These are phyloP conservation scores for Lerista edwardsae DNA, from an alignment of 2,797 vertebrate species.

Conservation along the genomic window DNA sequence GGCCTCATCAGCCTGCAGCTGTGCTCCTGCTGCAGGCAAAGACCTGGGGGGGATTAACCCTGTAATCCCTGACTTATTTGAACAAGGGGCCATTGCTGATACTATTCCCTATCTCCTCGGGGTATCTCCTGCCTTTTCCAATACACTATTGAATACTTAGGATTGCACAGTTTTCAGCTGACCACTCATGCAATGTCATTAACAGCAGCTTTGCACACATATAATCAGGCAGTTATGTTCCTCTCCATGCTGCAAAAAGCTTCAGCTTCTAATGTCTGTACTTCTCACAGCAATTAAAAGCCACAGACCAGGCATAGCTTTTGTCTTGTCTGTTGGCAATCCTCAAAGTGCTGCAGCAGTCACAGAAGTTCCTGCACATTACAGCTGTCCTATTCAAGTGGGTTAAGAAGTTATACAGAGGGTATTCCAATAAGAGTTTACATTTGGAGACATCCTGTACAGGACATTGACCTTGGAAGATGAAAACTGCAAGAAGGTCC, in stretches of 20 bases:
- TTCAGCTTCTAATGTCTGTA: not conserved
- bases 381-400: not conserved
- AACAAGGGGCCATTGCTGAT: no score
- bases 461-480: not conserved
- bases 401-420: not conserved
- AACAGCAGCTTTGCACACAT: not conserved
- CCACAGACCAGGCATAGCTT: not conserved
- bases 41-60: no score
- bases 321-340: not conserved
- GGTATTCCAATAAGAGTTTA: not conserved
- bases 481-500: not conserved
- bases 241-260: not conserved
- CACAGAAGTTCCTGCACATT: not conserved
- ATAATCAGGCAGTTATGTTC: not conserved
- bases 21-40: no score
- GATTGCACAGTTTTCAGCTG: no score
- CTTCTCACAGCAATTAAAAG: not conserved
- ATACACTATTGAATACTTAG: no score
- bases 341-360: not conserved
- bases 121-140: no score
- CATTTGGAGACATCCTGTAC: not conserved
- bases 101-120: no score
- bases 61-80: no score
- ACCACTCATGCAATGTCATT: not conserved
- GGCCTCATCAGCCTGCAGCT: no score